Evolutionary conservation across 2,113 vertebrate species (phyloP).

Genomic region (Nymphicus hollandicus): DNA sequence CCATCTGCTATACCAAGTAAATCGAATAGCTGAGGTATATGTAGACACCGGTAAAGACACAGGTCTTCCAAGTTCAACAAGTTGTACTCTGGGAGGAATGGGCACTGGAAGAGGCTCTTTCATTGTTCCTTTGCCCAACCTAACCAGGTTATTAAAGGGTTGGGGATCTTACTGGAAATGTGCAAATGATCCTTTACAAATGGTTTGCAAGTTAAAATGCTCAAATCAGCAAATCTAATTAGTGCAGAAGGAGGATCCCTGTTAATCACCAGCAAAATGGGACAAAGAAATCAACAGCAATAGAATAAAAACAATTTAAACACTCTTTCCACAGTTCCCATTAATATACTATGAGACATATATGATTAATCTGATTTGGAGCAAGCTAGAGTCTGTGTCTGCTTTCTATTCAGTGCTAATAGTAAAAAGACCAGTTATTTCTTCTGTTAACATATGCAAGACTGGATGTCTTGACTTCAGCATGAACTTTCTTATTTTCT

Average conservation of each 20-base stretch:
- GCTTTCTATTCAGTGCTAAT: not conserved
- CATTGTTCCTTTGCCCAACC: not conserved
- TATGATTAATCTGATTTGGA: not conserved
- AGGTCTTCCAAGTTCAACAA: not conserved
- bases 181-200: not conserved
- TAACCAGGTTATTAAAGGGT: not conserved
- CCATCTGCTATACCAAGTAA: not conserved
- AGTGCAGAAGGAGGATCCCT: not conserved
- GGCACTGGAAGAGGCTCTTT: not conserved
- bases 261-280: not conserved
- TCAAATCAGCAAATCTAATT: not conserved
- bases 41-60: not conserved
- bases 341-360: not conserved
- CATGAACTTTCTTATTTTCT: not conserved
- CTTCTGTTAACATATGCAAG: not conserved
- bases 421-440: not conserved
- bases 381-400: not conserved
- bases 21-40: not conserved
- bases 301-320: not conserved
- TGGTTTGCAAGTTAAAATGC: not conserved
- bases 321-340: not conserved
- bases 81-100: not conserved
- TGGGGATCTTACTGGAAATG: not conserved
- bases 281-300: not conserved
- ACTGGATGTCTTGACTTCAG: not conserved